A percentile compares a stretch with the other conserved stretches of the same genome.
Evolutionary conservation across 2,113 vertebrate species (phyloP).

Genomic region (Melanerpes formicivorus): DNA sequence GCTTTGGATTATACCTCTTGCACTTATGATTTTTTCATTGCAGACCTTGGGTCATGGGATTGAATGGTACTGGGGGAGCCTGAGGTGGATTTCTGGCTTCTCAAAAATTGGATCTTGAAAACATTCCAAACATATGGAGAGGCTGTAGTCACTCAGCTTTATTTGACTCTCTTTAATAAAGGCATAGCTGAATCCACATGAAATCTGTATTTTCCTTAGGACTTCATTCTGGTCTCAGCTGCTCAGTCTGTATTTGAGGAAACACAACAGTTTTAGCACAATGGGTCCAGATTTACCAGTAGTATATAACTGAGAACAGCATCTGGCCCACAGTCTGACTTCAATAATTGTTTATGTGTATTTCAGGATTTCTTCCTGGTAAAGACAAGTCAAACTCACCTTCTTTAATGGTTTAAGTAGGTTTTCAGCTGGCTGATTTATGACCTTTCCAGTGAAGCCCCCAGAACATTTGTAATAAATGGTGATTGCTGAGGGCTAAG

Average conservation of each 20-base stretch:
- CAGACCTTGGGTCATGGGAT: background rate
- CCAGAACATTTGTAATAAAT: background rate
- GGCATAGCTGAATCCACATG: background rate
- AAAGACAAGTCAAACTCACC: conserved; percentile 1
- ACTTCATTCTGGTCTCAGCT: background rate
- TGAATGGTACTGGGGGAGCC: background rate
- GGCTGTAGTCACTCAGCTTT: background rate
- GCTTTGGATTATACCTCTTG: background rate
- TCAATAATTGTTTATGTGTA: background rate
- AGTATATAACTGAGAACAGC: background rate
- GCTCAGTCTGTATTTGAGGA: background rate
- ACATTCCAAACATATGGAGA: background rate
- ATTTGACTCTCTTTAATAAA: background rate
- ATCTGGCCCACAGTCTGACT: background rate
- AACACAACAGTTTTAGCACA: background rate
- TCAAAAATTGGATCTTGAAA: background rate
- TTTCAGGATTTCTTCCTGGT: background rate
- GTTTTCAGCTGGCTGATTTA: background rate
- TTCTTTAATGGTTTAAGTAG: background rate
- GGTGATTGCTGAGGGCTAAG: background rate
- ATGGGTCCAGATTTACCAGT: background rate
- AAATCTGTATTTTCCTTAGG: background rate
- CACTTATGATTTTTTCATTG: background rate
- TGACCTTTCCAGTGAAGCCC: background rate
- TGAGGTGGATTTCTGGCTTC: background rate